Percentiles rank a stretch among this genome's conserved stretches.
phyloP scores from a whole-genome alignment of 2,113 vertebrate species.

The Sphyrna mokarran region DNA sequence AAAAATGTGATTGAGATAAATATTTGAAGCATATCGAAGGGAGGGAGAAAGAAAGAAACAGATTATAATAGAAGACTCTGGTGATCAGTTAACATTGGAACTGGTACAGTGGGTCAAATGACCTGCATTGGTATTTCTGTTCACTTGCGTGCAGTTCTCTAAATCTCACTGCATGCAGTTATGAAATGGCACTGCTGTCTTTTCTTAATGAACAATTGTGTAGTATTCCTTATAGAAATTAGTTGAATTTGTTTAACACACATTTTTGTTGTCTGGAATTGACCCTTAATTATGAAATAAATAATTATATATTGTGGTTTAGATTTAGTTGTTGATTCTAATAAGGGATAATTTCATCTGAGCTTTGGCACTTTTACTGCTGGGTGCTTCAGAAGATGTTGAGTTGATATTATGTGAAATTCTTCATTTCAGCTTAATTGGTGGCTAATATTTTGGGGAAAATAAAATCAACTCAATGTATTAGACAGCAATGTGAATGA shows the following conservation, averaged over 20 bases:
- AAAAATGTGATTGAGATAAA: not conserved
- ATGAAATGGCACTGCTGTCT: not conserved
- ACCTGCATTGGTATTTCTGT: not conserved
- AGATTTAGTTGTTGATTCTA: not conserved
- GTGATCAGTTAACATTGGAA: not conserved
- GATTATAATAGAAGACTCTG: not conserved
- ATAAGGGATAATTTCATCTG: not conserved
- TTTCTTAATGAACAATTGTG: not conserved
- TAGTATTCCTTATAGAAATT: not conserved
- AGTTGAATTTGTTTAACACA: not conserved
- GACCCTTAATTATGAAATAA: not conserved
- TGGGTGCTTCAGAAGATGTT: not conserved
- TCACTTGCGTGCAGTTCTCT: not conserved
- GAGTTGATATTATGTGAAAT: not conserved
- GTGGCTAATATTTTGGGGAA: not conserved
- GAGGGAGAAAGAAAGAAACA: not conserved
- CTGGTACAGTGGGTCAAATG: not conserved
- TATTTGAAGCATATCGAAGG: not conserved
- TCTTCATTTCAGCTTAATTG: not conserved
- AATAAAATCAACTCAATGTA: not conserved
- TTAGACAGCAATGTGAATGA: not conserved
- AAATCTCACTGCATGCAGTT: not conserved
- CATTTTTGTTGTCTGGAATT: not conserved
- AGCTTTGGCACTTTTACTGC: not conserved
- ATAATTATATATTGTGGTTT: not conserved